phyloP scores from a whole-genome alignment of 2,797 vertebrate genomes.

The Hippocampus kuda region DNA sequence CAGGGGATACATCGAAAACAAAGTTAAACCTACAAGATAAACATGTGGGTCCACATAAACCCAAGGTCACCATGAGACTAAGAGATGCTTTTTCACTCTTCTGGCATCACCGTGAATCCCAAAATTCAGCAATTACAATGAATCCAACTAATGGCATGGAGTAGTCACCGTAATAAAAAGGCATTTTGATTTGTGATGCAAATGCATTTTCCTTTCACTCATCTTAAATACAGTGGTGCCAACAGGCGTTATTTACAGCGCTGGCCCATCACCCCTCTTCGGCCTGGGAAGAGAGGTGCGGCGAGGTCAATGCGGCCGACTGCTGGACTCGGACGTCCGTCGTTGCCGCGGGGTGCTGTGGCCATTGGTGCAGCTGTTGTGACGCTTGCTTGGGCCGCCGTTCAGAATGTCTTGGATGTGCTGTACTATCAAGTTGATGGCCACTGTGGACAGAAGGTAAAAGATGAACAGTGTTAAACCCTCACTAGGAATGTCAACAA shows the following conservation, averaged over 20 bases:
- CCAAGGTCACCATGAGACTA: slow-evolving; percentile 36
- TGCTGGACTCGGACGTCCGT: slow-evolving; percentile 85
- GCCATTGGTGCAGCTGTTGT: slow-evolving; percentile 79
- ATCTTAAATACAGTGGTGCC: slow-evolving; percentile 57
- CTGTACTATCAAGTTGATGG: slow-evolving; percentile 98
- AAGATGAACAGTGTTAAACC: background rate
- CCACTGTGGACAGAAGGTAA: slow-evolving; percentile 68
- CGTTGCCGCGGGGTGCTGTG: slow-evolving; percentile 74
- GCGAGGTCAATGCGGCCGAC: slow-evolving; percentile 84
- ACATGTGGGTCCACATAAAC: slow-evolving; percentile 29
- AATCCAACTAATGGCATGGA: slow-evolving; percentile 45
- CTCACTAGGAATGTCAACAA: too few relatives aligned
- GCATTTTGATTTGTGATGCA: slow-evolving; percentile 58
- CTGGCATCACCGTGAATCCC: slow-evolving; percentile 38
- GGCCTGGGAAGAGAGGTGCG: slow-evolving; percentile 47
- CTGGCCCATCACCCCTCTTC: slow-evolving; percentile 46
- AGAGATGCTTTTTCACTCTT: slow-evolving; percentile 24
- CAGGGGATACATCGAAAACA: slow-evolving; percentile 39
- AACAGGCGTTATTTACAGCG: slow-evolving; percentile 59
- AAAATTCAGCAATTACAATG: slow-evolving; percentile 47
- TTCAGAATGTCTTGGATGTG: slow-evolving; percentile 99
- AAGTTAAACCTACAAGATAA: slow-evolving; percentile 39
- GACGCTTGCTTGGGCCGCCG: slow-evolving; percentile 81
- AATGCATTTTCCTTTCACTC: slow-evolving; percentile 18
- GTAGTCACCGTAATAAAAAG: slow-evolving; percentile 55